Percentiles rank a stretch among this genome's conserved stretches.
phyloP scores from a whole-genome alignment of 2,797 vertebrate genomes.

The Gymnopithys bicolor region DNA sequence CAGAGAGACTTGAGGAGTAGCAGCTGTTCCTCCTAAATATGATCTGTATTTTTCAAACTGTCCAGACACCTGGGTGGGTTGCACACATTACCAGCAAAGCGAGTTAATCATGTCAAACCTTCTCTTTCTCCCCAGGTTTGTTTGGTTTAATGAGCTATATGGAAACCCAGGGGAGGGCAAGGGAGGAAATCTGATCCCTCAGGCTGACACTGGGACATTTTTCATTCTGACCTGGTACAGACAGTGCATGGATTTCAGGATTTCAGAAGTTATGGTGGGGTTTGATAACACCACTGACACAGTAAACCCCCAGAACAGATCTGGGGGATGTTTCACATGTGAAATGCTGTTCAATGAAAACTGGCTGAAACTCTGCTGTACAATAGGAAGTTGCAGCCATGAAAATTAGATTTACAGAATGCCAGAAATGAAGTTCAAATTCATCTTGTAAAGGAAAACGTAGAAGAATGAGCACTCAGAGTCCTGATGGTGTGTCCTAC shows the following conservation, averaged over 20 bases:
- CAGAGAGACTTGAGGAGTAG: not conserved
- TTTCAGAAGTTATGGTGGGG: not conserved
- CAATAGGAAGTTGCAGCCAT: not conserved
- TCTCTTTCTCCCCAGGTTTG: not conserved
- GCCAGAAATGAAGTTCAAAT: not conserved
- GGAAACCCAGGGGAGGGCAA: not conserved
- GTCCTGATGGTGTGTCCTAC: not conserved
- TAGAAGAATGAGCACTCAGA: not conserved
- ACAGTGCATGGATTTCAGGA: not conserved
- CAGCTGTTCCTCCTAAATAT: conserved; percentile 20
- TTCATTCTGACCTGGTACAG: not conserved
- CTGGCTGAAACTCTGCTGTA: not conserved
- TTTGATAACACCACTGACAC: not conserved
- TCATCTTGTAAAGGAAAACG: not conserved
- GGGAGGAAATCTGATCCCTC: not conserved
- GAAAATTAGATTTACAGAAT: not conserved
- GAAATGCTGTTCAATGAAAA: not conserved
- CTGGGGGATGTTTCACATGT: not conserved
- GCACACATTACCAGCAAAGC: not conserved
- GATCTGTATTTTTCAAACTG: conserved; percentile 49
- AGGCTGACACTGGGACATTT: not conserved
- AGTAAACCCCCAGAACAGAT: not conserved
- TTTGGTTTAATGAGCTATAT: conserved; percentile 3
- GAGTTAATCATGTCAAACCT: conserved; percentile 10
- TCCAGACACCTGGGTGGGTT: conserved; percentile 64